These are phyloP conservation scores for Ctenoplectra terminalis DNA, from an alignment of 1,140 invertebrate species.

Conservation along the genomic window DNA sequence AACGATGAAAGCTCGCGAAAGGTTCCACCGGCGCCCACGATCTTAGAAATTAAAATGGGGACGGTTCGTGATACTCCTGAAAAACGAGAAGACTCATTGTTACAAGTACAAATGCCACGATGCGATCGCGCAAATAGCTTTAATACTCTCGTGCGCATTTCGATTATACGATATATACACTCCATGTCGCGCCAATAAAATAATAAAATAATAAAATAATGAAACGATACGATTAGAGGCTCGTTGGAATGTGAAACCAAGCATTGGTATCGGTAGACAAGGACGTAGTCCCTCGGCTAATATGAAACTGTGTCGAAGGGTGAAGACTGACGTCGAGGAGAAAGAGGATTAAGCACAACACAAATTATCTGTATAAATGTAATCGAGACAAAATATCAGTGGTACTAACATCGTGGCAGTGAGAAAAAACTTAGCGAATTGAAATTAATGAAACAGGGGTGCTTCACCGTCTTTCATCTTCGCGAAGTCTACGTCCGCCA, in stretches of 20 bases:
- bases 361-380: neutral
- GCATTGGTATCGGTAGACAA: neutral
- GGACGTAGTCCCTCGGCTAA: slow-evolving; percentile 57
- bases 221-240: neutral
- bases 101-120: slow-evolving; percentile 15
- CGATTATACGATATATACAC: too few relatives aligned
- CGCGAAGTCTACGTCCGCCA: neutral
- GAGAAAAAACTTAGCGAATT: neutral
- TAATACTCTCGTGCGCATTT: slow-evolving; percentile 11
- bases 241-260: neutral
- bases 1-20: neutral
- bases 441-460: too few relatives aligned
- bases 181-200: neutral
- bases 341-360: neutral
- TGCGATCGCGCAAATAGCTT: neutral
- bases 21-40: slow-evolving; percentile 16
- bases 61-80: neutral
- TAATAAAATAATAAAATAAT: neutral
- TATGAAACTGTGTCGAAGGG: neutral
- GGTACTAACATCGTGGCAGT: neutral
- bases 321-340: neutral
- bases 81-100: neutral
- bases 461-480: slow-evolving; percentile 13
- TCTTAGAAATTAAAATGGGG: neutral
- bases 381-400: too few relatives aligned